phyloP scores from a whole-genome alignment of 2,888 invertebrate genomes.

The Tricholauxania praeusta region DNA sequence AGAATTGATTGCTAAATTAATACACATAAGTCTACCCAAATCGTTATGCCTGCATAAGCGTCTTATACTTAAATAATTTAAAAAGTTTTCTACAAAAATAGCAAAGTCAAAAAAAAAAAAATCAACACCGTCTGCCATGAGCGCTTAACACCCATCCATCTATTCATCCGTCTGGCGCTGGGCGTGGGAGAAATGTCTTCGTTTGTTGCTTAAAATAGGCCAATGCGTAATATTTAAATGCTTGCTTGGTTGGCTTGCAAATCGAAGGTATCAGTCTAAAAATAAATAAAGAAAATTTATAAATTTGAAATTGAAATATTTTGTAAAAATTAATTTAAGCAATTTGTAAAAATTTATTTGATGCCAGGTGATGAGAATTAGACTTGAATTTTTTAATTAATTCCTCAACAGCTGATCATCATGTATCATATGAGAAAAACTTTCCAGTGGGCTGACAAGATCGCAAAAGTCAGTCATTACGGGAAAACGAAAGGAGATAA shows the following conservation, averaged over 20 bases:
- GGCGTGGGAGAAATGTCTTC: conserved; percentile 32
- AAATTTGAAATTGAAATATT: too few species aligned
- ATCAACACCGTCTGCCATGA: conserved; percentile 16
- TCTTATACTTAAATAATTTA: conserved; percentile 28
- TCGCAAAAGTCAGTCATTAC: too few species aligned
- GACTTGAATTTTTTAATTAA: too few species aligned
- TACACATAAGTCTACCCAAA: not conserved
- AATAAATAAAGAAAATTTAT: too few species aligned
- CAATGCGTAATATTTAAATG: conserved; percentile 33
- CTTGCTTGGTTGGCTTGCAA: not conserved
- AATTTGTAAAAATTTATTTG: too few species aligned
- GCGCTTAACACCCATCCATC: conserved; percentile 1
- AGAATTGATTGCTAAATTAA: not conserved
- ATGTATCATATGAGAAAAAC: too few species aligned
- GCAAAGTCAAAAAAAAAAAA: conserved; percentile 1
- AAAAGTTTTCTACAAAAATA: conserved; percentile 6
- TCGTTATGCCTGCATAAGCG: not conserved
- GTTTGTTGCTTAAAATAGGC: conserved; percentile 38
- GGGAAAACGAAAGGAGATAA: too few species aligned
- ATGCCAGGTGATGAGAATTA: too few species aligned
- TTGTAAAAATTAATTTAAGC: too few species aligned
- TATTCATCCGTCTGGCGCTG: conserved; percentile 25
- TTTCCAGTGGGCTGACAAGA: too few species aligned
- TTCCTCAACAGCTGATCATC: too few species aligned
- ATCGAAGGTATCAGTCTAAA: too few species aligned